These are phyloP conservation scores for Nanorana parkeri DNA, from an alignment of 2,113 vertebrate species.

Conservation along the genomic window DNA sequence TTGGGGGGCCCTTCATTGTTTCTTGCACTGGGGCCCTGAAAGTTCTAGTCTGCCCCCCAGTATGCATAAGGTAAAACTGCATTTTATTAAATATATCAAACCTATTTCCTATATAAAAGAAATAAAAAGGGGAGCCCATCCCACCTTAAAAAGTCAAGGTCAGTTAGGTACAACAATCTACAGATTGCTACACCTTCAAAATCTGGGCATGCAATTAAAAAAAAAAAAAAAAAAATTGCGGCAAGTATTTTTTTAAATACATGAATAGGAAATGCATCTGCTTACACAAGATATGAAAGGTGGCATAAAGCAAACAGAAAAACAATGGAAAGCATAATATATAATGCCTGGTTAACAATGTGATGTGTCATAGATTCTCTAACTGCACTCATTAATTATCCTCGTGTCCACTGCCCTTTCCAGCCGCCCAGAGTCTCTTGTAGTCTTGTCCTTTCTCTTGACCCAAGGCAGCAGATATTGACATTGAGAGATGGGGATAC, in stretches of 20 bases:
- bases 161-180: no score
- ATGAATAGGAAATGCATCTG: slow-evolving; percentile 20
- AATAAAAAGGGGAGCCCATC: no score
- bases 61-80: no score
- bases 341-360: slow-evolving; percentile 27
- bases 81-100: no score
- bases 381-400: slow-evolving; percentile 41
- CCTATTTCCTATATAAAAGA: no score
- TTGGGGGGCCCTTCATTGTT: no score
- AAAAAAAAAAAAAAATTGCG: no score
- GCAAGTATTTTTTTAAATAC: neutral
- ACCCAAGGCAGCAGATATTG: slow-evolving; percentile 8
- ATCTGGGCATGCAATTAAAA: no score
- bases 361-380: slow-evolving; percentile 5
- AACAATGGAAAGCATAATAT: slow-evolving; percentile 29
- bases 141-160: no score
- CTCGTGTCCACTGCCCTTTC: slow-evolving; percentile 21
- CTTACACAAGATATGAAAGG: slow-evolving; percentile 10
- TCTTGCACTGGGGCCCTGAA: no score
- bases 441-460: slow-evolving; percentile 25
- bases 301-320: slow-evolving; percentile 1
- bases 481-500: slow-evolving; percentile 31
- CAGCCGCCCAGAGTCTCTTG: slow-evolving; percentile 13
- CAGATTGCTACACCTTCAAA: no score
- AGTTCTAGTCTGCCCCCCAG: no score